Base-by-base conservation (phyloP, 2,888 invertebrate genomes). In the Oxycera nigricornis region DNA sequence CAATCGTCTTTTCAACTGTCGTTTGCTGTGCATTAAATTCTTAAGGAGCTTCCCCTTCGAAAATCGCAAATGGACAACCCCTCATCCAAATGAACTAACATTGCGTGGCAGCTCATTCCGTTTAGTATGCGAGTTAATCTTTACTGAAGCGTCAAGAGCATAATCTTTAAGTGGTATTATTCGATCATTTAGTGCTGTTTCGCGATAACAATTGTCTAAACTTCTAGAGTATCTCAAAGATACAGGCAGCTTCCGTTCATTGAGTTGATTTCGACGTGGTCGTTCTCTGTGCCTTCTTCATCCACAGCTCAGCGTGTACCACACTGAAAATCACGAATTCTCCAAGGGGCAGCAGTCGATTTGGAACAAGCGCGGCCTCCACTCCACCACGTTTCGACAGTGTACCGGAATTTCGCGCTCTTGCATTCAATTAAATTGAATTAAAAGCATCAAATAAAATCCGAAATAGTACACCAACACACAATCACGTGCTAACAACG, bases 241-340 rank as follows among this genome's bases (percentile, higher is more conserved):
- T 52, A 70, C 70, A 70, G 55, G 9, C 70, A 70, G 70, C 55
- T 26, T 70, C 70, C 70, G 55, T 52, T 70, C 70, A 55, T 55
- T 70, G 55, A 52, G 70, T 31, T 31, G 65, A 39, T 39, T 65
- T 24, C 35, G 30, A 9, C 65, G 30, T 30, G 4, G 24, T 26
- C 59, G n/a, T 22, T 14, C 20, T 14, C 39, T 9, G 11, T 4
- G 20, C 22, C n/a, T 20, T 41, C 41, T 39, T 24, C 65, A 26
- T 61, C 22, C 7, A 20, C 9, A 22, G 9, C 9, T 22, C 65
- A 24, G 11, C 24, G 41, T 41, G 24, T 41, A 4, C 30, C 30
- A 35, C 22, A 41, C 41, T n/a, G 22, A 65, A 31, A 39, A 41
- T 39, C 41, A 65, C 65, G 24, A 30, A 65, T 41, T 65, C 24